Conservation (phyloP, 2,113 vertebrate species). For the Corythornis vintsioides region DNA sequence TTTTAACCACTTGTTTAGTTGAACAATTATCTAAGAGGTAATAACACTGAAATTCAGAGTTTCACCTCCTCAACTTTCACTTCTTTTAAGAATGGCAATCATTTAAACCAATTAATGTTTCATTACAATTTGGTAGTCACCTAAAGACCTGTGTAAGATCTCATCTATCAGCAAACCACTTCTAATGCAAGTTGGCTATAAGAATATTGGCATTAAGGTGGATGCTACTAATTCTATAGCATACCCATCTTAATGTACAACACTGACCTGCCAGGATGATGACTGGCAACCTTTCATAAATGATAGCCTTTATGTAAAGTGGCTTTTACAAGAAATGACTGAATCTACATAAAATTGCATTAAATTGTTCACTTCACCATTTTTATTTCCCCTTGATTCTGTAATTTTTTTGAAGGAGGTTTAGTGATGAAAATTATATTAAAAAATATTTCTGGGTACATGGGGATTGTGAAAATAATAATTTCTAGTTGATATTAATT, state of each 20-base stretch:
- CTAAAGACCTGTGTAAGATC: neutral
- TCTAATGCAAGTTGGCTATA: neutral
- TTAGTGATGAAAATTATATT: neutral
- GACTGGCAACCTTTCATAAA: neutral
- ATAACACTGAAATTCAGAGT: neutral
- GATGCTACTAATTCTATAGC: neutral
- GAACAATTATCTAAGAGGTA: neutral
- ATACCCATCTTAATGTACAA: neutral
- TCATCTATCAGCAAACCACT: neutral
- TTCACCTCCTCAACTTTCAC: neutral
- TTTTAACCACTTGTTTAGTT: neutral
- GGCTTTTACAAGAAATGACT: neutral
- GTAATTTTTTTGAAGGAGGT: neutral
- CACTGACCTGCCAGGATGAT: neutral
- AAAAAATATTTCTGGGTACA: neutral
- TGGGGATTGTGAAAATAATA: neutral
- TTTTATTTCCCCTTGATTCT: neutral
- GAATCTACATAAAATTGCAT: neutral
- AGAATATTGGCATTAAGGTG: neutral
- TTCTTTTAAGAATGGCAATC: neutral
- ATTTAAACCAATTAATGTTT: neutral
- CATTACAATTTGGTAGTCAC: neutral
- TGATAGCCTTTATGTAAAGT: neutral
- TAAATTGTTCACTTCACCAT: neutral
- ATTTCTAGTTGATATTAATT: neutral